Conservation (phyloP, 2,797 vertebrate species). For the Oceanodroma leucorhoa region DNA sequence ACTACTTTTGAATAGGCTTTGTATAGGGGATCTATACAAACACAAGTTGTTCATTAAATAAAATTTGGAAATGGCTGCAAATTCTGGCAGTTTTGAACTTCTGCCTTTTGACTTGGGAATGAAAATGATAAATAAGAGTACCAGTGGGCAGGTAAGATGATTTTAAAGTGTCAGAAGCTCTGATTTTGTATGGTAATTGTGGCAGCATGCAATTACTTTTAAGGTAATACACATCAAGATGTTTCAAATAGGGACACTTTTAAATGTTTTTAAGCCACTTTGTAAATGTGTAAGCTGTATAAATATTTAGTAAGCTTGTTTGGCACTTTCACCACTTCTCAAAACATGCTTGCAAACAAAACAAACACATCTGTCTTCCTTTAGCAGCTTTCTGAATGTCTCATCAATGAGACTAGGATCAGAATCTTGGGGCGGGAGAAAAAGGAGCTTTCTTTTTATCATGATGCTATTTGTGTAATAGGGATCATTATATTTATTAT, state of each 20-base stretch:
- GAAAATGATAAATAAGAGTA: not conserved
- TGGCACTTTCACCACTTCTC: not conserved
- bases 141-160: not conserved
- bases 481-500: not conserved
- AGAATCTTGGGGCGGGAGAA: not conserved
- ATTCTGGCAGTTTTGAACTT: conserved; percentile 2
- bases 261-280: not conserved
- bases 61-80: not conserved
- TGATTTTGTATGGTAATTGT: not conserved
- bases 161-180: conserved; percentile 3
- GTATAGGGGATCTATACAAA: not conserved
- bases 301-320: not conserved
- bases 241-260: not conserved
- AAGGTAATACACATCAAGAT: not conserved
- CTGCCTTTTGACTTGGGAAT: not conserved
- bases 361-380: not conserved
- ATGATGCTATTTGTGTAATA: not conserved
- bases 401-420: not conserved
- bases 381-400: not conserved
- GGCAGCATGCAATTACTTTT: not conserved
- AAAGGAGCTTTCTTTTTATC: not conserved
- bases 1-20: not conserved
- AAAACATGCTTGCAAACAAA: not conserved
- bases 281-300: not conserved
- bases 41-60: not conserved